phyloP scores from a whole-genome alignment of 2,113 vertebrate species.

The Hippocampus mohnikei region DNA sequence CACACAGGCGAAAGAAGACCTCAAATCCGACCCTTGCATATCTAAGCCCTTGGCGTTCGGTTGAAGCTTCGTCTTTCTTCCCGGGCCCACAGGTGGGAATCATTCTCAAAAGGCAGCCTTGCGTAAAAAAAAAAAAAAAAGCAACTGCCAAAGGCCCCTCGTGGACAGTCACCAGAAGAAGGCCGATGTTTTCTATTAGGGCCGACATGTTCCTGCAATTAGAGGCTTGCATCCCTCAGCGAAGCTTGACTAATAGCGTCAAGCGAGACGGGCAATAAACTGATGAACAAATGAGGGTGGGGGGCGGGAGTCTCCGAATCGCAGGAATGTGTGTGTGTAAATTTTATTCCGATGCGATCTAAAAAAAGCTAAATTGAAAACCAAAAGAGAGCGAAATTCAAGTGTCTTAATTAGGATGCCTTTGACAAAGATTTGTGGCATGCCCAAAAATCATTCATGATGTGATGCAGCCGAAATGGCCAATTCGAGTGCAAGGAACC shows the following conservation, averaged over 20 bases:
- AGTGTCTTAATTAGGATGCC: neutral
- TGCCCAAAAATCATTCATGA: neutral
- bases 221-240: conserved; percentile 47
- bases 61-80: conserved; percentile 3
- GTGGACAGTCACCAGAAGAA: conserved; percentile 31
- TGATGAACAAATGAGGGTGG: conserved; percentile 45
- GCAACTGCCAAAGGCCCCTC: conserved; percentile 37
- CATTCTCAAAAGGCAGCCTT: conserved; percentile 62
- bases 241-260: conserved; percentile 68
- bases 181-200: conserved; percentile 39
- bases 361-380: neutral
- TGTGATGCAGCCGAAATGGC: neutral
- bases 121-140: conserved; percentile 42
- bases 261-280: conserved; percentile 63
- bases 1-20: neutral
- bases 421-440: neutral
- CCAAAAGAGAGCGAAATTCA: neutral
- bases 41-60: neutral
- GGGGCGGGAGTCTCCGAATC: conserved; percentile 29
- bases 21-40: neutral
- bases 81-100: conserved; percentile 68
- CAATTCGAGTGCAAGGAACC: neutral
- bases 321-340: conserved; percentile 38
- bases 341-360: neutral
- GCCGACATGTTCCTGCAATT: conserved; percentile 71